These are phyloP conservation scores for Collichthys lucidus DNA, from an alignment of 2,113 vertebrate species.

Conservation along the genomic window DNA sequence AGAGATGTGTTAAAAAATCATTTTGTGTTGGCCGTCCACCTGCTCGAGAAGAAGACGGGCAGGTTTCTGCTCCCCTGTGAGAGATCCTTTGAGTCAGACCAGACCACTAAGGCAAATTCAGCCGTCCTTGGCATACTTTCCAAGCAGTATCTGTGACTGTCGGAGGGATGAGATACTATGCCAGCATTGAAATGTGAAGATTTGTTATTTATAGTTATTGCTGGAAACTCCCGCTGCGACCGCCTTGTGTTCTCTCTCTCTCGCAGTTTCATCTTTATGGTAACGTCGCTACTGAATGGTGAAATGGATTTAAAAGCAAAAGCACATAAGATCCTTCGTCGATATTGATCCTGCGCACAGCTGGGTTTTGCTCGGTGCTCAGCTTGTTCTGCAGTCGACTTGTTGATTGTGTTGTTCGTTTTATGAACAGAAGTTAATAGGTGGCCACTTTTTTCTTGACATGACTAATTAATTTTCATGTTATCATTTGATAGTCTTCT, in stretches of 20 bases:
- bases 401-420: slow-evolving; percentile 25
- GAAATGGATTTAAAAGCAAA: neutral
- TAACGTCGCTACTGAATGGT: neutral
- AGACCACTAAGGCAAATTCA: slow-evolving; percentile 48
- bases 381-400: slow-evolving; percentile 7
- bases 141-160: slow-evolving; percentile 40
- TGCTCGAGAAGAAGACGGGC: slow-evolving; percentile 10
- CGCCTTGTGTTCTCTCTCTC: neutral
- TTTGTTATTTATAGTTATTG: slow-evolving; percentile 26
- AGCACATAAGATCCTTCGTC: neutral
- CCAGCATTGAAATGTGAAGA: slow-evolving; percentile 21
- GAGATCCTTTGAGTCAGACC: slow-evolving; percentile 49
- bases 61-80: slow-evolving; percentile 44
- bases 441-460: neutral
- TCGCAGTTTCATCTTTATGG: neutral
- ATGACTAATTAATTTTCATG: slow-evolving; percentile 10
- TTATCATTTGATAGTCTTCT: neutral
- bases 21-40: slow-evolving; percentile 32
- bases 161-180: slow-evolving; percentile 28
- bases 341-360: neutral
- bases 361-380: neutral
- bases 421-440: no score
- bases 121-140: slow-evolving; percentile 72
- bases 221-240: neutral
- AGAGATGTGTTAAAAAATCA: neutral